Percentiles rank a stretch among this genome's conserved stretches.
These are phyloP conservation scores for Clostera curtula DNA, from an alignment of 2,888 invertebrate genomes.

Conservation along the genomic window DNA sequence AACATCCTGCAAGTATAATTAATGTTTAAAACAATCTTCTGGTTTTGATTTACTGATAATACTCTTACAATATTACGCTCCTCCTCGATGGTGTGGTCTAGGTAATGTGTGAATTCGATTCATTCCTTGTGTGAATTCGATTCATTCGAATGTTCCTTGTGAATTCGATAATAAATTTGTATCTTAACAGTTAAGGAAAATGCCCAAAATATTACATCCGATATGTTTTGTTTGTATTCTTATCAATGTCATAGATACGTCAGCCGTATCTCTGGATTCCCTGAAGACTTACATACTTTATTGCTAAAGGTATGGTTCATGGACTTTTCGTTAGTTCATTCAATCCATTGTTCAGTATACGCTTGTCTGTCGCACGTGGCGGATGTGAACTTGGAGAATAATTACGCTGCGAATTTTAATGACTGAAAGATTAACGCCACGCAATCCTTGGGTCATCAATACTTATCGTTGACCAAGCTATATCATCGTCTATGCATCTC, in stretches of 20 bases:
- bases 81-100: too few species aligned
- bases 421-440: not conserved
- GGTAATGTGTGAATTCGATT: too few species aligned
- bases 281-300: conserved; percentile 34
- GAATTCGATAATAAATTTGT: too few species aligned
- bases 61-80: too few species aligned
- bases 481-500: conserved; percentile 13
- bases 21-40: too few species aligned
- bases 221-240: conserved; percentile 1
- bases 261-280: conserved; percentile 37
- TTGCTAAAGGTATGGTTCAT: conserved; percentile 29
- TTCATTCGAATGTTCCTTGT: too few species aligned
- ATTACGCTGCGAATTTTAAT: conserved; percentile 10
- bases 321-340: conserved; percentile 35
- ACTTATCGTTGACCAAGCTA: not conserved
- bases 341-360: conserved; percentile 37
- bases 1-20: too few species aligned
- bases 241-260: conserved; percentile 31
- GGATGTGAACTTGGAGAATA: conserved; percentile 29
- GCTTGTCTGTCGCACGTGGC: conserved; percentile 31
- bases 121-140: too few species aligned
- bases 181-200: not conserved
- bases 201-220: not conserved
- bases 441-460: too few species aligned
- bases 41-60: too few species aligned